Conservation (phyloP, 37 sponge, comb jelly and placozoan species). For the Chondrilla cf. caribensis region DNA sequence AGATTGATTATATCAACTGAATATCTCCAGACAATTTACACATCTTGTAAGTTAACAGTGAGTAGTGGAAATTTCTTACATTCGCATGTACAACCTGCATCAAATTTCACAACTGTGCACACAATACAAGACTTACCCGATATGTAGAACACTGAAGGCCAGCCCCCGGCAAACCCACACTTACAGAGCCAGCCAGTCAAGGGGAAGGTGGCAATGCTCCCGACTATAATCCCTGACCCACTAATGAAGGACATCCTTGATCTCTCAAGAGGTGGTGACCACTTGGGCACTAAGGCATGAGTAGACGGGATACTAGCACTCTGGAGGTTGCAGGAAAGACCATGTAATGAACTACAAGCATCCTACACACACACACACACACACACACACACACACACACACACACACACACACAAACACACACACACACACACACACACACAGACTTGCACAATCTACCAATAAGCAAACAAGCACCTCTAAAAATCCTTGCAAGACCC, state of each 20-base stretch:
- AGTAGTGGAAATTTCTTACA: too few species aligned
- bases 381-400: not conserved
- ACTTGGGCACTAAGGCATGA: slow-evolving; percentile 81
- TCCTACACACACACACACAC: not conserved
- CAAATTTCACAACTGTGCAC: too few species aligned
- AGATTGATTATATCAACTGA: too few species aligned
- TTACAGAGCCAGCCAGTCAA: slow-evolving; percentile 78
- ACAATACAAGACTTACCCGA: slow-evolving; percentile 92
- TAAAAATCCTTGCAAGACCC: too few species aligned
- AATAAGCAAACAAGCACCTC: too few species aligned
- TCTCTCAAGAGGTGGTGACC: slow-evolving; percentile 89
- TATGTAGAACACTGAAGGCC: slow-evolving; percentile 92
- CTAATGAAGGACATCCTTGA: slow-evolving; percentile 70
- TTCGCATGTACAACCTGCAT: too few species aligned
- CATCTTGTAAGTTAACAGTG: too few species aligned
- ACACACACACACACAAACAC: slow-evolving; percentile 14
- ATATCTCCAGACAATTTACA: too few species aligned
- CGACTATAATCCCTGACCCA: slow-evolving; percentile 57
- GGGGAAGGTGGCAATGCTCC: slow-evolving; percentile 77
- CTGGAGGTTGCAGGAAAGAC: slow-evolving; percentile 38
- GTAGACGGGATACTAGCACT: slow-evolving; percentile 94
- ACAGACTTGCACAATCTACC: too few species aligned
- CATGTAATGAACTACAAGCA: too few species aligned
- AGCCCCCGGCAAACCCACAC: slow-evolving; percentile 74
- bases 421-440: too few species aligned